Evolutionary conservation across 2,797 vertebrate species (phyloP), one percentile per base, ranked within the genome.

Genomic region (Thalassophryne amazonica): DNA sequence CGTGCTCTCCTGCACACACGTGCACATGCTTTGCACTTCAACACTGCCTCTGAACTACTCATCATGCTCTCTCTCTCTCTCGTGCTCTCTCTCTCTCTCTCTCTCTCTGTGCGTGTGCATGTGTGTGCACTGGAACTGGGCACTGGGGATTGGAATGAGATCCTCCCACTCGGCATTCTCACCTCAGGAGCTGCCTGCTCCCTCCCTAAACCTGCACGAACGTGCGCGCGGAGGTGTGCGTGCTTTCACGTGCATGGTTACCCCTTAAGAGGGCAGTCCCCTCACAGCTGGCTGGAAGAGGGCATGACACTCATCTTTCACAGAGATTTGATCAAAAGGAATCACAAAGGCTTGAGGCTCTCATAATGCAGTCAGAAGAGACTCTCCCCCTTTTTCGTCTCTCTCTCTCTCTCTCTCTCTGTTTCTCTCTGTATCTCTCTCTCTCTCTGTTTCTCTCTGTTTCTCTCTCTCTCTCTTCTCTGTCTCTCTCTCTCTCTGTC

Each of bases 281-380:
- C 91, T 89, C 91, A 92, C 92, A 93, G 93, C 91, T 92, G 91
- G 91, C 90, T 92, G 59, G 84, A 82, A 85, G 88, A 88, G 92
- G 91, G 88, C 92, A 92, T 86, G 92, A 93, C 93, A 93, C 94
- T 94, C 91, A 95, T 95, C 95, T 92, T 93, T 95, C 93, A 93
- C 93, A 93, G 87, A 93, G 91, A 91, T 93, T 89, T 94, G 93
- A 96, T 96, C 94, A 95, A 96, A 96, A 94, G 89, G 89, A 89
- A 93, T 91, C 90, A 87, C 89, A 87, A 88, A 91, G 90, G 91
- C 93, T 92, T 62, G 80, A 89, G 92, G 91, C 91, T 83, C 86
- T 90, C 83, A 89, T 86, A 90, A 93, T 92, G 93, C 92, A 85
- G 91, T 86, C 85, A 70, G 78, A 87, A 87, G 85, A 92, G 91